phyloP scores from a whole-genome alignment of 1,140 invertebrate species.

The Augochlora pura region DNA sequence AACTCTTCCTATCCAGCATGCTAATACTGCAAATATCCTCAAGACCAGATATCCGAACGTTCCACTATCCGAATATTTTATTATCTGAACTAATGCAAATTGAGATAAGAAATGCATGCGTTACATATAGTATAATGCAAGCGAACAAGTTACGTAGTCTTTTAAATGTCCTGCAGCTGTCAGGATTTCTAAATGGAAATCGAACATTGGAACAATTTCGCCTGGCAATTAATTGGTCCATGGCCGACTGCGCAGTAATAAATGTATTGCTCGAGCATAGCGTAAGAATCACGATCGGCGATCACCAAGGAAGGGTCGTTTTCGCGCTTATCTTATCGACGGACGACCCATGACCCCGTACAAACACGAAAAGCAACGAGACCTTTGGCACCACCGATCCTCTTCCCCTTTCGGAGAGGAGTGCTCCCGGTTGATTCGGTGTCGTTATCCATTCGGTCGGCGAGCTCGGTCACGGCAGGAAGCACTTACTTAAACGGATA shows the following conservation, averaged over 20 bases:
- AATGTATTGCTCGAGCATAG: background rate
- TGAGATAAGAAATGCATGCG: too few relatives aligned
- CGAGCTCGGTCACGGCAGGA: constrained; percentile 59
- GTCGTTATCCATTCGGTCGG: constrained; percentile 57
- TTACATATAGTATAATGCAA: too few relatives aligned
- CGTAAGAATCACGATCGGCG: background rate
- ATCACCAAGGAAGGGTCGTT: background rate
- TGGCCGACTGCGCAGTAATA: background rate
- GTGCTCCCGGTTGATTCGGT: constrained; percentile 8
- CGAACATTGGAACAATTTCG: too few relatives aligned
- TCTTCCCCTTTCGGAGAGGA: constrained; percentile 17
- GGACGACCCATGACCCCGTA: constrained; percentile 32
- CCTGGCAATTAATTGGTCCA: background rate
- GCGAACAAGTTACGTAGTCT: too few relatives aligned
- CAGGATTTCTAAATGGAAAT: too few relatives aligned
- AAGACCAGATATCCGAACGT: too few relatives aligned
- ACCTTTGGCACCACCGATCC: constrained; percentile 48
- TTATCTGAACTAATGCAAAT: too few relatives aligned
- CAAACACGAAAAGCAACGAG: constrained; percentile 48
- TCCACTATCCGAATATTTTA: too few relatives aligned
- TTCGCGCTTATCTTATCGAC: constrained; percentile 47
- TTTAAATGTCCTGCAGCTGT: too few relatives aligned
- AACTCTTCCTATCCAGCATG: too few relatives aligned
- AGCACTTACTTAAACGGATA: constrained; percentile 67
- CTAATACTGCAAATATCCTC: too few relatives aligned